A percentile compares a stretch with the other conserved stretches of the same genome.
phyloP scores from a whole-genome alignment of 2,797 vertebrate species.

The Notamacropus eugenii region DNA sequence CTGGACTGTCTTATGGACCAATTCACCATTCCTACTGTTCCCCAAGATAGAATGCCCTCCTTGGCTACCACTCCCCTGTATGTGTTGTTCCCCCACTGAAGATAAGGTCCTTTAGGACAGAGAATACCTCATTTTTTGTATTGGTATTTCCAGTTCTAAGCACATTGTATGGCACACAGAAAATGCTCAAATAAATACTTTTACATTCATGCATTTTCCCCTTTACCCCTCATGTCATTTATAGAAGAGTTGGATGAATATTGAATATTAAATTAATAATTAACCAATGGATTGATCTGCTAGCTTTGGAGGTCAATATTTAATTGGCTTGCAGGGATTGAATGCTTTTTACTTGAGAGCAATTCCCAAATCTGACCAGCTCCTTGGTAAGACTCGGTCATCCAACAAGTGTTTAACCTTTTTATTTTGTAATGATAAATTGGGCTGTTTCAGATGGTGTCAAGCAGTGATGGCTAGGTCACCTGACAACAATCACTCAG shows the following conservation, averaged over 20 bases:
- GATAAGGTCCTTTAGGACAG: too few relatives aligned
- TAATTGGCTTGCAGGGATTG: neutral
- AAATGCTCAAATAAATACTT: neutral
- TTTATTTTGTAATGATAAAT: conserved; percentile 19
- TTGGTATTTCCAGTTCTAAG: neutral
- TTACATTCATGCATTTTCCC: neutral
- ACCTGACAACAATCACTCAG: conserved; percentile 76
- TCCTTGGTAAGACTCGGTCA: neutral
- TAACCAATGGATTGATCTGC: neutral
- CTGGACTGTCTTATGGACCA: neutral
- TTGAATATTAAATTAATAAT: neutral
- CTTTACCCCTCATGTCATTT: fast-evolving
- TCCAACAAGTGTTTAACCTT: conserved; percentile 15
- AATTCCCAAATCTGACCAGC: fast-evolving
- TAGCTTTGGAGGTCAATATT: neutral
- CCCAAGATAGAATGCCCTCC: neutral
- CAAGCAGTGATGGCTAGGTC: conserved; percentile 63
- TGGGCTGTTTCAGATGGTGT: conserved; percentile 65
- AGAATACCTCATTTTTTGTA: too few relatives aligned
- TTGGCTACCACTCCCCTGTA: neutral
- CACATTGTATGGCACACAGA: neutral
- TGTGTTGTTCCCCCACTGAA: neutral
- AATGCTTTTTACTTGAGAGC: neutral
- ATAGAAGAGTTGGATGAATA: neutral
- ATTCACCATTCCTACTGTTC: neutral